A percentile compares a stretch with the other conserved stretches of the same genome.
These are phyloP conservation scores for Aspidoscelis tigris DNA, from an alignment of 2,113 vertebrate species.

Conservation along the genomic window DNA sequence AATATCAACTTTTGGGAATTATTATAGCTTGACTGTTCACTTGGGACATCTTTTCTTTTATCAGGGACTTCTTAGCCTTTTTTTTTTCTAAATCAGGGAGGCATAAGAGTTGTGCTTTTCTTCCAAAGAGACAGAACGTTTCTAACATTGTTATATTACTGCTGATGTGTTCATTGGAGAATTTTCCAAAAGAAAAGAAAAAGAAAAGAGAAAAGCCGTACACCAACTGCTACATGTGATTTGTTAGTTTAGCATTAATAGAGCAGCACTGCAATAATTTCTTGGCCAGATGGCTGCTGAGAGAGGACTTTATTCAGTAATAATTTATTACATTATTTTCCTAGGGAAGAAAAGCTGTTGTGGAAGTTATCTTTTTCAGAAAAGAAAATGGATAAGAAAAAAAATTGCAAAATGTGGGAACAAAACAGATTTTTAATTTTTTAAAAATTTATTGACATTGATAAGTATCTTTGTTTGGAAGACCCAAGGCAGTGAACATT, in stretches of 20 bases:
- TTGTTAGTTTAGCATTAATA: slow-evolving; percentile 5
- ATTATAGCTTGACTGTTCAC: background rate
- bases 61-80: background rate
- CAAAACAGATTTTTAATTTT: background rate
- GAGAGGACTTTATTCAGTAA: slow-evolving; percentile 22
- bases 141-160: slow-evolving; percentile 15
- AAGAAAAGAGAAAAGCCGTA: slow-evolving; percentile 22
- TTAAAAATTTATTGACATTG: no score
- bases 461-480: no score
- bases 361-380: slow-evolving; percentile 22
- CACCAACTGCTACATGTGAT: slow-evolving; percentile 18
- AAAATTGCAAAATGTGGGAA: slow-evolving; percentile 18
- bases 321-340: slow-evolving; percentile 41
- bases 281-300: slow-evolving; percentile 21
- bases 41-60: slow-evolving; percentile 16
- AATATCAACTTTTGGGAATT: slow-evolving; percentile 26
- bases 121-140: slow-evolving; percentile 21
- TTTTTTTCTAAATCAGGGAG: background rate
- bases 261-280: slow-evolving; percentile 32
- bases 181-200: slow-evolving; percentile 9
- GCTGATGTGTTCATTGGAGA: slow-evolving; percentile 36
- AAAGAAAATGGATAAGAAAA: slow-evolving; percentile 29
- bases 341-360: slow-evolving; percentile 27
- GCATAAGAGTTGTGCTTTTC: slow-evolving; percentile 7
- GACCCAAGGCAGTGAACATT: background rate